Percentiles rank a stretch among this genome's conserved stretches.
phyloP scores from a whole-genome alignment of 2,113 vertebrate species.

The Ranitomeya variabilis region DNA sequence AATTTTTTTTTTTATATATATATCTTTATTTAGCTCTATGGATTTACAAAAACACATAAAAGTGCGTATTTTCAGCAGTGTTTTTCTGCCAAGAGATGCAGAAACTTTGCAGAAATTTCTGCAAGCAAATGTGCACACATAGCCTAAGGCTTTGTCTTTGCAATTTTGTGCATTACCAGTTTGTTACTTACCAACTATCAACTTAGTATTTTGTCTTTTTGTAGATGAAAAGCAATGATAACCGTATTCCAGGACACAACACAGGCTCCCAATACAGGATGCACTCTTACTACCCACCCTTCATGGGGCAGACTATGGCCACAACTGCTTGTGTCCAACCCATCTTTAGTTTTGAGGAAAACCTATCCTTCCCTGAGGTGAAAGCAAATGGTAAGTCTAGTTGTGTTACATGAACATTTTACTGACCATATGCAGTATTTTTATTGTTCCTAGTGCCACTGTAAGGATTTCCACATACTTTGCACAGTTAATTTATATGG shows the following conservation, averaged over 20 bases:
- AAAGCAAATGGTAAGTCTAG: constrained; percentile 80
- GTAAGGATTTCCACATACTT: too few relatives aligned
- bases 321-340: constrained; percentile 74
- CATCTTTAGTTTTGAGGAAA: constrained; percentile 81
- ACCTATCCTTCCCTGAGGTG: constrained; percentile 73
- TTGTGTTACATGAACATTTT: background rate
- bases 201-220: constrained; percentile 57
- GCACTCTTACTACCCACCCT: constrained; percentile 90
- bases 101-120: too few relatives aligned
- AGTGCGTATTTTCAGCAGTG: too few relatives aligned
- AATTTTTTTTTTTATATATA: too few relatives aligned
- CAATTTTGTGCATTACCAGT: background rate
- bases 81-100: too few relatives aligned
- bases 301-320: constrained; percentile 82
- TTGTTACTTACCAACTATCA: background rate
- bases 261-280: constrained; percentile 87
- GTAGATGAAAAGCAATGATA: constrained; percentile 82
- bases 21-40: too few relatives aligned
- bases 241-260: constrained; percentile 72
- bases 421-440: background rate
- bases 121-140: too few relatives aligned
- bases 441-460: too few relatives aligned
- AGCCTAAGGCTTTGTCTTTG: too few relatives aligned
- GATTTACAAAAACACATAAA: too few relatives aligned
- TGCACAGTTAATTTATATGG: too few relatives aligned